Percentiles rank a stretch among this genome's conserved stretches.
These are phyloP conservation scores for Penaeus vannamei DNA, from an alignment of 1,140 invertebrate genomes.

Conservation along the genomic window DNA sequence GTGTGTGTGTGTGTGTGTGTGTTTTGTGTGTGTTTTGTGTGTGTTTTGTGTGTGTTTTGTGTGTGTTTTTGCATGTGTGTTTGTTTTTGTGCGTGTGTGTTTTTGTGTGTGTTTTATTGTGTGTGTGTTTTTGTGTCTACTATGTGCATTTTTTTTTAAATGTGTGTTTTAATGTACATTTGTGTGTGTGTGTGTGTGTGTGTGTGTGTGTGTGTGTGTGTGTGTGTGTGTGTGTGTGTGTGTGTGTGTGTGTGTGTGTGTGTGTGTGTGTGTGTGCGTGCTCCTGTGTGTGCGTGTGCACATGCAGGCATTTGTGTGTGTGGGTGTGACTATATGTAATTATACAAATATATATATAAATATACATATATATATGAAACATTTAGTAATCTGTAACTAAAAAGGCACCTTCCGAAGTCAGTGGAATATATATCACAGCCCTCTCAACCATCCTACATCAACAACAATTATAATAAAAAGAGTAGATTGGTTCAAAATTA, in stretches of 20 bases:
- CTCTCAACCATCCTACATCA: too few species aligned
- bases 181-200: not conserved
- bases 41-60: too few species aligned
- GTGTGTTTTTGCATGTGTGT: too few species aligned
- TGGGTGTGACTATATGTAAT: not conserved
- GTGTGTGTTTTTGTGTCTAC: too few species aligned
- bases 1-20: too few species aligned
- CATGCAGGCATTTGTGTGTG: not conserved
- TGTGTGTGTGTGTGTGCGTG: constrained; percentile 3
- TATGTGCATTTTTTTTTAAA: not conserved
- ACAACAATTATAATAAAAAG: too few species aligned
- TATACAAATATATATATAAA: not conserved
- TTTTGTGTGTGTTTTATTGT: too few species aligned
- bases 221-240: constrained; percentile 2
- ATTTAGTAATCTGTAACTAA: too few species aligned
- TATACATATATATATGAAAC: too few species aligned
- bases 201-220: not conserved
- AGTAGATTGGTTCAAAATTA: too few species aligned
- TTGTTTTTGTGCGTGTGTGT: too few species aligned
- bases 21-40: too few species aligned
- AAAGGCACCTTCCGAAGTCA: not conserved
- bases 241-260: not conserved
- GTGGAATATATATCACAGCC: not conserved
- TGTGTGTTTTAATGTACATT: constrained; percentile 9
- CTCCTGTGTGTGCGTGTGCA: not conserved